These are phyloP conservation scores for Nymphalis c-album DNA, from an alignment of 2,888 invertebrate genomes.

Conservation along the genomic window DNA sequence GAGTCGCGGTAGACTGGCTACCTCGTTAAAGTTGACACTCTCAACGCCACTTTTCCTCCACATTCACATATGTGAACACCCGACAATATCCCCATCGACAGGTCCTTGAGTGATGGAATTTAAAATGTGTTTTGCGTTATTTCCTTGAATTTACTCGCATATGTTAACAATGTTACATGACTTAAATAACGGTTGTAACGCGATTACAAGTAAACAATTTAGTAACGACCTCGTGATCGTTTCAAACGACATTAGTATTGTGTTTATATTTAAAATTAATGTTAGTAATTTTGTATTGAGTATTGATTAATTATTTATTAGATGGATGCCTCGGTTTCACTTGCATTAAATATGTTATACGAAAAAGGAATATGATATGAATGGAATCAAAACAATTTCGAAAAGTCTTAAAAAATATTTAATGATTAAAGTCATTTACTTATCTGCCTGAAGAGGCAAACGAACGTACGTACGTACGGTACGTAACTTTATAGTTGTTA, in stretches of 20 bases:
- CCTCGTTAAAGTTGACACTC: constrained; percentile 26
- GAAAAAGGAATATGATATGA: too few species aligned
- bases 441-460: too few species aligned
- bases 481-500: too few species aligned
- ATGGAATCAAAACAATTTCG: too few species aligned
- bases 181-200: too few species aligned
- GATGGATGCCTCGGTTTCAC: neutral
- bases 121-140: neutral
- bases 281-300: constrained; percentile 19
- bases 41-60: constrained; percentile 18
- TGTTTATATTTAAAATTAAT: constrained; percentile 36
- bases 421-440: too few species aligned
- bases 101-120: constrained; percentile 6
- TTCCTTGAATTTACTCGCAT: too few species aligned
- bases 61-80: constrained; percentile 1
- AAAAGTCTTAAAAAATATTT: too few species aligned
- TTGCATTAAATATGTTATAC: neutral
- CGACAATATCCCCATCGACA: constrained; percentile 10
- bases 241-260: constrained; percentile 25
- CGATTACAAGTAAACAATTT: too few species aligned
- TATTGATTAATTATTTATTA: too few species aligned
- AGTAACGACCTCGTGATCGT: constrained; percentile 43
- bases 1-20: constrained; percentile 44
- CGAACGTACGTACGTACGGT: too few species aligned
- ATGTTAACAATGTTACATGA: constrained; percentile 30